A percentile compares a stretch with the other conserved stretches of the same genome.
Conservation (phyloP, 2,113 vertebrate species). For the Charadrius vociferus region DNA sequence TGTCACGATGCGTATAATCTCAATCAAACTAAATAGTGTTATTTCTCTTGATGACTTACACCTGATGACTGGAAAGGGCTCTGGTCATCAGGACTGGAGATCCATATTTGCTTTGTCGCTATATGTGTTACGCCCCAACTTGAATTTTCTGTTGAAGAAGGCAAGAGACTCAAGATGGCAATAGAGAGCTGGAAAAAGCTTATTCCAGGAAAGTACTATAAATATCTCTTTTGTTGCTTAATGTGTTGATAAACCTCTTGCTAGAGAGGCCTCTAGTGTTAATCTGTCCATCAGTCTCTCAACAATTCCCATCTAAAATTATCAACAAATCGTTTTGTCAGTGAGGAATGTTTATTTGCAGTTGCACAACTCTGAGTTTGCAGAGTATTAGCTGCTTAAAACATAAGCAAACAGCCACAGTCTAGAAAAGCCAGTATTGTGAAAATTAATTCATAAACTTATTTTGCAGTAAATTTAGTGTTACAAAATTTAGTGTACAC, state of each 20-base stretch:
- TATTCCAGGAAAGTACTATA: not conserved
- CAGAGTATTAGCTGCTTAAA: constrained; percentile 22
- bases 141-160: not conserved
- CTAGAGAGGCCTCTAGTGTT: constrained; percentile 31
- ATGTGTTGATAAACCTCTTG: constrained; percentile 49
- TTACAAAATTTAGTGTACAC: not conserved
- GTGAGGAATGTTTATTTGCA: constrained; percentile 30
- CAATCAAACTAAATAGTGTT: not conserved
- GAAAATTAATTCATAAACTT: constrained; percentile 13
- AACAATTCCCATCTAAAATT: constrained; percentile 56
- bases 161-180: constrained; percentile 64
- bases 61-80: not conserved
- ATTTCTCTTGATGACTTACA: not conserved
- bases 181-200: constrained; percentile 37
- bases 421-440: not conserved
- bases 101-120: not conserved
- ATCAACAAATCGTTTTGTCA: constrained; percentile 54
- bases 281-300: constrained; percentile 48
- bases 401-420: not conserved
- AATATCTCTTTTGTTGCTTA: constrained; percentile 54
- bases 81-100: not conserved
- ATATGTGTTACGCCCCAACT: not conserved
- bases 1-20: not conserved
- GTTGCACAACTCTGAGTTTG: not conserved
- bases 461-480: not conserved